Base-by-base conservation (phyloP, 2,113 vertebrate species). In the Heterotilapia buettikoferi region DNA sequence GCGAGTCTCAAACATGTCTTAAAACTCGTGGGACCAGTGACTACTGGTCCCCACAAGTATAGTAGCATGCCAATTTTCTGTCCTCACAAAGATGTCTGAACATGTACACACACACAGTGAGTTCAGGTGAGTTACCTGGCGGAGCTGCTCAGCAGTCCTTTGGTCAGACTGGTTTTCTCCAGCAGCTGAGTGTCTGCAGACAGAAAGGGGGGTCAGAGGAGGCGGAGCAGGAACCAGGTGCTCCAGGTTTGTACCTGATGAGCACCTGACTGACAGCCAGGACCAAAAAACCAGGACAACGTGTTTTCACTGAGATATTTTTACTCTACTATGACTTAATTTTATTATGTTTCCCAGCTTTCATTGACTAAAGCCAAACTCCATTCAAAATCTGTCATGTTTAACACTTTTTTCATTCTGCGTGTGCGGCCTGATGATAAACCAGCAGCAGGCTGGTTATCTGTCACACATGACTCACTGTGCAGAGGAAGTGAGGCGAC, bases 171-270 rank as follows among this genome's bases (percentile, higher is more conserved):
- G 40, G 92, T 95, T 81, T 86, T 94, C 73, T 97, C 96, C 86
- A 96, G 79, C 88, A 97, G 92, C 40, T 26, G 89, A 43, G 94
- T 61, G 90, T 97, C 96, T 97, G 92, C 73, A 80, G 68, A 68
- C 19, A 78, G 14, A 68, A 33, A 43, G 9, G 1, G 2, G 33
- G 16, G 16, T 87, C 16, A 78, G n/a, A 14, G 57, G 82, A 59
- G 68, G 38, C 12, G 66, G 66, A 6, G 38, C 21, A 73, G 24
- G n/a, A 38, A 38, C 13, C 54, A 38, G 33, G 61, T 45, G 80
- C 33, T 26, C 52, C 76, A 21, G 47, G 19, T 11, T 47, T 29
- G 40, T 29, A 76, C 71, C 38, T 29, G 21, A 45, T 18, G 40
- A 29, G 12, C 21, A 73, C 40, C 40, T 0, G 43, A 47, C 13